These are phyloP conservation scores for Drosophila rhopaloa DNA, from an alignment of 1,140 invertebrate genomes.

Conservation along the genomic window DNA sequence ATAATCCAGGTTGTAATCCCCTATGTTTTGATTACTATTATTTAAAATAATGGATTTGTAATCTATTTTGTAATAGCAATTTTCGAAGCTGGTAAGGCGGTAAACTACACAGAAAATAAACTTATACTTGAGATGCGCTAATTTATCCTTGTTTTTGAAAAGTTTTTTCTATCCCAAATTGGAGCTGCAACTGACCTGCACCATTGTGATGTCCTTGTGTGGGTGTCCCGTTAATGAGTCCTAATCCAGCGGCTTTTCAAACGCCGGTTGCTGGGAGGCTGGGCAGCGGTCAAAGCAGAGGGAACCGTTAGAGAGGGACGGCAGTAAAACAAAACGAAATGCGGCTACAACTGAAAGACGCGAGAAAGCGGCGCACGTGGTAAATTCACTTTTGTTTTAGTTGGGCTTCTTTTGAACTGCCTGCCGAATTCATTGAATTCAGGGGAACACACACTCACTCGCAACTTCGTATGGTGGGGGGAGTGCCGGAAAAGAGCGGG, in stretches of 20 bases:
- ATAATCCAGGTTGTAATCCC: no score
- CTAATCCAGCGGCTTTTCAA: constrained; percentile 23
- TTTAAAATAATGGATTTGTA: no score
- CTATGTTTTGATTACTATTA: no score
- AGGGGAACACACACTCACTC: constrained; percentile 15
- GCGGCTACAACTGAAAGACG: constrained; percentile 46
- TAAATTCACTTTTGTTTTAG: constrained; percentile 65
- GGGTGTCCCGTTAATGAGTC: constrained; percentile 4
- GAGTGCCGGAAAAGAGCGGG: constrained; percentile 28
- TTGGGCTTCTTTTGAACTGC: constrained; percentile 28
- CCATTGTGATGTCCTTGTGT: constrained; percentile 49
- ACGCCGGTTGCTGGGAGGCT: not conserved
- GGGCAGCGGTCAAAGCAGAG: constrained; percentile 3
- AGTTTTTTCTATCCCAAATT: not conserved
- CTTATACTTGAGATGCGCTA: no score
- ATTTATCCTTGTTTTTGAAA: not conserved
- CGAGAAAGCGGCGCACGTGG: constrained; percentile 56
- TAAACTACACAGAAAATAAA: no score
- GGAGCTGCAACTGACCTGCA: constrained; percentile 49
- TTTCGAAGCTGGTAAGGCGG: no score
- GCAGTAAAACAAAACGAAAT: constrained; percentile 54
- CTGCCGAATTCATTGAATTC: constrained; percentile 36
- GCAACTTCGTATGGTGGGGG: constrained; percentile 9
- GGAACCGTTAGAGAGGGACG: constrained; percentile 5
- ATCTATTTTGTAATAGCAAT: no score